phyloP scores from a whole-genome alignment of 1,140 invertebrate species.

The Schlechtendalia chinensis region DNA sequence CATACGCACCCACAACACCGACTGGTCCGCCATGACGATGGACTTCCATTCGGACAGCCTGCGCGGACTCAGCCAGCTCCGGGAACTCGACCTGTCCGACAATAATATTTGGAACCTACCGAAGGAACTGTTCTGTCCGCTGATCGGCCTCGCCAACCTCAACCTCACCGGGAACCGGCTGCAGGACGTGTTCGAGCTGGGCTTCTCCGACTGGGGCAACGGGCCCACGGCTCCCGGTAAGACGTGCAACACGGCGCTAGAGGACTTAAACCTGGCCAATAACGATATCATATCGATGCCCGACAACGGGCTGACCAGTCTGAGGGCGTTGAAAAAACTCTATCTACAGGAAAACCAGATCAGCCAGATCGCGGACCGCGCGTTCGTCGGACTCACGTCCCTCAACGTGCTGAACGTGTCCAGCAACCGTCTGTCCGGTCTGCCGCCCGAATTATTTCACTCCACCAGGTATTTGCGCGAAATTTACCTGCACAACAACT shows the following conservation, averaged over 20 bases:
- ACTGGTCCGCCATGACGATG: conserved; percentile 74
- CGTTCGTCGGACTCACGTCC: conserved; percentile 73
- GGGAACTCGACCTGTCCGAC: conserved; percentile 79
- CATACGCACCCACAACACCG: conserved; percentile 74
- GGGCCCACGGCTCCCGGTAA: conserved; percentile 52
- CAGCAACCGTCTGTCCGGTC: conserved; percentile 80
- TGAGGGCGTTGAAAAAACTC: conserved; percentile 72
- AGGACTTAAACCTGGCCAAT: conserved; percentile 75
- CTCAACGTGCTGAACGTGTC: conserved; percentile 80
- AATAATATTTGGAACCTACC: conserved; percentile 89
- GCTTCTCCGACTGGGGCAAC: conserved; percentile 66
- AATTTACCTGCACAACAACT: conserved; percentile 80
- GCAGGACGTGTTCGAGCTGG: conserved; percentile 71
- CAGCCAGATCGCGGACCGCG: conserved; percentile 77
- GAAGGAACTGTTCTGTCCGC: conserved; percentile 77
- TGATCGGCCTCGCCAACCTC: conserved; percentile 71
- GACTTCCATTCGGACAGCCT: conserved; percentile 75
- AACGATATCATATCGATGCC: conserved; percentile 82
- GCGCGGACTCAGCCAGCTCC: conserved; percentile 67
- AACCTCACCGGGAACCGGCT: conserved; percentile 82
- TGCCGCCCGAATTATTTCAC: conserved; percentile 78
- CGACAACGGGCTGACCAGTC: conserved; percentile 72
- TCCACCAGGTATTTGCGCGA: conserved; percentile 75
- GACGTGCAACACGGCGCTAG: conserved; percentile 74
- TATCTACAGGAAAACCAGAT: conserved; percentile 83